These are phyloP conservation scores for Trypoxylus dichotomus DNA, from an alignment of 1,140 invertebrate genomes.

Conservation along the genomic window DNA sequence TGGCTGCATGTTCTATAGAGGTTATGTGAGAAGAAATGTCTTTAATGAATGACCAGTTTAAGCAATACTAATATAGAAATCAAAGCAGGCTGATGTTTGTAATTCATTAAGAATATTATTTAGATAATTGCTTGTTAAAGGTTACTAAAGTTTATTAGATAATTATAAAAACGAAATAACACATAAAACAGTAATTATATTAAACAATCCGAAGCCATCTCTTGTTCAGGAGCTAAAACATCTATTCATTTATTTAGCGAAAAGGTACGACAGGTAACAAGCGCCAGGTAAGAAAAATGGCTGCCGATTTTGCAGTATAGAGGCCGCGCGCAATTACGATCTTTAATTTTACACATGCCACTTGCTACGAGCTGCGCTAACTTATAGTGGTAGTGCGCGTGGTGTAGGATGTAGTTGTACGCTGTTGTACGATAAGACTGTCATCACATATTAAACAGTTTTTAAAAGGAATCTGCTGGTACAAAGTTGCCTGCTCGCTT, in stretches of 20 bases:
- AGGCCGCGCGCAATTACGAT: neutral
- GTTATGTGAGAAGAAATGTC: too few species aligned
- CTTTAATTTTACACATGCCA: conserved; percentile 19
- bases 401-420: conserved; percentile 10
- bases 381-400: neutral
- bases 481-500: neutral
- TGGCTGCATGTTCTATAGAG: too few species aligned
- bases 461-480: neutral
- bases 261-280: neutral
- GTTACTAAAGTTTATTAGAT: too few species aligned
- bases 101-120: too few species aligned
- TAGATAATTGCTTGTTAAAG: too few species aligned
- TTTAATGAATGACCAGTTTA: too few species aligned
- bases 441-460: neutral
- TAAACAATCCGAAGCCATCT: neutral
- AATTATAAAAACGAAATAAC: too few species aligned
- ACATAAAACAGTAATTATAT: too few species aligned
- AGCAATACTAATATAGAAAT: too few species aligned
- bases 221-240: neutral
- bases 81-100: too few species aligned
- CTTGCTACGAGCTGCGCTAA: conserved; percentile 1
- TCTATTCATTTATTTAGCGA: neutral
- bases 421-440: neutral
- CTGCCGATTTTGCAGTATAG: neutral
- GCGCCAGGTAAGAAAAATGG: neutral